A percentile compares a stretch with the other conserved stretches of the same genome.
These are phyloP conservation scores for Mantis religiosa DNA, from an alignment of 2,888 invertebrate species.

Conservation along the genomic window DNA sequence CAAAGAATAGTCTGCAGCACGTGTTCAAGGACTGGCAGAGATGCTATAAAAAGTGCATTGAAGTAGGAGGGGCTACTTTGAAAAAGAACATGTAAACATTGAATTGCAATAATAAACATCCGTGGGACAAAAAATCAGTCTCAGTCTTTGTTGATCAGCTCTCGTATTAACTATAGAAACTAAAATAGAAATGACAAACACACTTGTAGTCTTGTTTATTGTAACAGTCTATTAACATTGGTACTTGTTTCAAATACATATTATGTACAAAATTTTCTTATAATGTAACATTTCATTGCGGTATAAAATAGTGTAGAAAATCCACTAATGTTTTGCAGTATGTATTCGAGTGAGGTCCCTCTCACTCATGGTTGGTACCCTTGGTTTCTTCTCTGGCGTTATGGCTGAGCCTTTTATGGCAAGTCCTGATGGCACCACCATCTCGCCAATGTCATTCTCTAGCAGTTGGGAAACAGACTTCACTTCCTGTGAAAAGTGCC, in stretches of 20 bases:
- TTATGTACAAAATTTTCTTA: background rate
- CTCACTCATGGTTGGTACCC: constrained; percentile 56
- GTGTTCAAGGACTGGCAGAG: too few species aligned
- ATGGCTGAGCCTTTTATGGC: constrained; percentile 55
- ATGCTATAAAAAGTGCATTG: too few species aligned
- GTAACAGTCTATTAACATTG: background rate
- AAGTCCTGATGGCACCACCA: constrained; percentile 36
- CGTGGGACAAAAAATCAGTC: too few species aligned
- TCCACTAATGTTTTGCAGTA: background rate
- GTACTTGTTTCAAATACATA: too few species aligned
- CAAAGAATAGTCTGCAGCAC: too few species aligned
- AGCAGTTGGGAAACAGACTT: constrained; percentile 22
- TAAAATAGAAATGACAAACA: background rate
- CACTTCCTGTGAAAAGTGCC: constrained; percentile 24
- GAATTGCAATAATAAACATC: too few species aligned
- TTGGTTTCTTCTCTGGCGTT: constrained; percentile 54
- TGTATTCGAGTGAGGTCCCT: constrained; percentile 48
- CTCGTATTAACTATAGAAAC: too few species aligned
- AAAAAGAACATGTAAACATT: too few species aligned
- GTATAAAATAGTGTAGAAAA: background rate
- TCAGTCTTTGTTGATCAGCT: too few species aligned
- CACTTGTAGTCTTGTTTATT: background rate
- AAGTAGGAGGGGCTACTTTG: too few species aligned
- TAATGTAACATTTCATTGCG: background rate
- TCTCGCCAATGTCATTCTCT: constrained; percentile 8